Evolutionary conservation across 2,888 invertebrate genomes (phyloP), one percentile per base, ranked within the genome.

Genomic region (Periphyllus acericola): DNA sequence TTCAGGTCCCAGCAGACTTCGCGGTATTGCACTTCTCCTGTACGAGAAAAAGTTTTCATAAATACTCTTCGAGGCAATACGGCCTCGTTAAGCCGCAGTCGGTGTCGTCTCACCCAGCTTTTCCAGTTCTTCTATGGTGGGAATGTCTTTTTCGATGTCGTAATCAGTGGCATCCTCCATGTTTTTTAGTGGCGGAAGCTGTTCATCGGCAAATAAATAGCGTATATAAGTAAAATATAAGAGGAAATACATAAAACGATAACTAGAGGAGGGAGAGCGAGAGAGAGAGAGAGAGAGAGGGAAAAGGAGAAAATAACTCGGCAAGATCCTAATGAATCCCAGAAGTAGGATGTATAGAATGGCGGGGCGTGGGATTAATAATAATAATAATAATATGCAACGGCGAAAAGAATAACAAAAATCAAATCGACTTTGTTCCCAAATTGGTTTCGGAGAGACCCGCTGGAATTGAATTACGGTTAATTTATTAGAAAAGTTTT

Each of bases 1-100:
- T 96, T 95, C 72, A 99, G 92, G 91, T 96, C 95, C 98, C 98
- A 99, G 91, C 98, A 98, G 4, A 97, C 95, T 90, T 96, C 95
- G 89, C 97, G 94, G 91, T 96, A 97, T 81, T 94, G 94, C 29
- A 93, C 93, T 0, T 95, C 95, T 92, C 95, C 93, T 93, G 89
- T 83, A 90, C 90, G 8, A 1, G 17, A 55, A 72, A 78, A 72
- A 34, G 52, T 72, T 83, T 72, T 14, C 34, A 60, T 60, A 19
- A 72, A 55, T 36, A n/a, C 25, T 72, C 34, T 55, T 32, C 8
- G 80, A 11, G 1, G 17, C 29, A 36, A 60, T 46, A 14, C 0
- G 14, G 14, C 2, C 36, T 36, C 46, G 46, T 46, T 46, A 46
- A 46, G 14, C 14, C 14, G 46, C 46, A 46, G 11, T 1, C 1